Evolutionary conservation across 2,797 vertebrate genomes (phyloP).

Genomic region (Heterohyrax brucei): DNA sequence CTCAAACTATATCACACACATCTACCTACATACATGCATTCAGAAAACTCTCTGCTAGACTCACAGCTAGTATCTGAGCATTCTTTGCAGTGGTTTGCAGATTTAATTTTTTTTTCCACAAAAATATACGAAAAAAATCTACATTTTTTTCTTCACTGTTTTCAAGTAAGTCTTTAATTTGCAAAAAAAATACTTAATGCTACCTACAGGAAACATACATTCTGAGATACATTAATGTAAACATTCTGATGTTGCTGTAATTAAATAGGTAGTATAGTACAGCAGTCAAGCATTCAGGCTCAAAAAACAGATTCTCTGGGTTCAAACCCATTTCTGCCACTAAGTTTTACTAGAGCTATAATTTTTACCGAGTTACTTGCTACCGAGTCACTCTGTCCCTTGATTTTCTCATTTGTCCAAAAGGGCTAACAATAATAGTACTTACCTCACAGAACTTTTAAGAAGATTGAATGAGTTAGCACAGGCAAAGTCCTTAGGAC

Average conservation of each 20-base stretch:
- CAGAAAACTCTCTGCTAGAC: neutral
- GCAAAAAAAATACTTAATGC: neutral
- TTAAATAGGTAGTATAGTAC: neutral
- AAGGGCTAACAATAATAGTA: neutral
- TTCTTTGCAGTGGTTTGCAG: neutral
- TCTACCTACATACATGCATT: neutral
- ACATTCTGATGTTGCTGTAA: neutral
- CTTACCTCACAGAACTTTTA: neutral
- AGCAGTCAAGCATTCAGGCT: neutral
- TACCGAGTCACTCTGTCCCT: neutral
- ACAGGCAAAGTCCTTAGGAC: neutral
- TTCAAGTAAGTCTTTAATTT: conserved; percentile 53
- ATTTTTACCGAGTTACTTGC: neutral
- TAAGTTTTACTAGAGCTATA: neutral
- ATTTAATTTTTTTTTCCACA: neutral
- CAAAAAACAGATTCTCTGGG: neutral
- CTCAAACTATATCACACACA: fast-evolving
- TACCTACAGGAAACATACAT: neutral
- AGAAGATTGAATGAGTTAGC: neutral
- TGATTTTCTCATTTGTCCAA: neutral
- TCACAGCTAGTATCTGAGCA: neutral
- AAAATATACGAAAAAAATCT: neutral
- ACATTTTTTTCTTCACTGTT: neutral
- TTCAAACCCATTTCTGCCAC: neutral
- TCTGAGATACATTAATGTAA: neutral